Evolutionary conservation across 2,888 invertebrate species (phyloP), one percentile per base, ranked within the genome.

Genomic region (Drosophila mimica): DNA sequence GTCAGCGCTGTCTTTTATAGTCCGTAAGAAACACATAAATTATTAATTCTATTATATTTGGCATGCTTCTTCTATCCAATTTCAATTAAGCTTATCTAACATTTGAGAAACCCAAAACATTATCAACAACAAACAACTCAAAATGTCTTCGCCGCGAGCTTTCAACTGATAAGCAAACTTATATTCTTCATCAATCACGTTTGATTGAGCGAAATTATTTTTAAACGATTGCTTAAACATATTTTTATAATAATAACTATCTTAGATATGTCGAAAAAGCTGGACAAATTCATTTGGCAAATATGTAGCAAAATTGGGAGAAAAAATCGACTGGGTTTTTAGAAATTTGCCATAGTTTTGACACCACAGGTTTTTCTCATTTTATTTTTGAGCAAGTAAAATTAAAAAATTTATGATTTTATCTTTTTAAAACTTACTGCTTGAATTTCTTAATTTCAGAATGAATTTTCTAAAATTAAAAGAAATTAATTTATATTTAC

Each of bases 1-100:
- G 13, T 1, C 30, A 11, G 9, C 33, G n/a, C 46, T 43, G 52
- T 31, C 65, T 80, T 77, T 80, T 77, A 77, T 77, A 77, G 59
- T 34, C 4, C 34, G 36, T 9, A 49, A 54, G 46, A 15, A 15
- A 15, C 2, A 31, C 28, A 15, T 25, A 25, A 25, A 48, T 74
- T 61, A 70, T 61, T 40, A 53, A 28, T 57, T 59, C 52, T 52
- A 56, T 51, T 56, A 60, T 52, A 68, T 61, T 65, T 46, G 33
- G 25, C 8, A 25, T 46, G 46, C 46, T 36, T 34, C 54, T 65
- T 28, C 58, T 48, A 63, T 46, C 57, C 53, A 46, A 53, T 61
- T 61, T 61, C 49, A 64, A 76, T 69, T 75, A 69, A 54, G 53
- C 46, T 64, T 76, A 78, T 64, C 79, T 46, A 2, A n/a, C 13